Evolutionary conservation across 1,140 invertebrate species (phyloP), one percentile per base, ranked within the genome.

Genomic region (Rhagoletis zephyria): DNA sequence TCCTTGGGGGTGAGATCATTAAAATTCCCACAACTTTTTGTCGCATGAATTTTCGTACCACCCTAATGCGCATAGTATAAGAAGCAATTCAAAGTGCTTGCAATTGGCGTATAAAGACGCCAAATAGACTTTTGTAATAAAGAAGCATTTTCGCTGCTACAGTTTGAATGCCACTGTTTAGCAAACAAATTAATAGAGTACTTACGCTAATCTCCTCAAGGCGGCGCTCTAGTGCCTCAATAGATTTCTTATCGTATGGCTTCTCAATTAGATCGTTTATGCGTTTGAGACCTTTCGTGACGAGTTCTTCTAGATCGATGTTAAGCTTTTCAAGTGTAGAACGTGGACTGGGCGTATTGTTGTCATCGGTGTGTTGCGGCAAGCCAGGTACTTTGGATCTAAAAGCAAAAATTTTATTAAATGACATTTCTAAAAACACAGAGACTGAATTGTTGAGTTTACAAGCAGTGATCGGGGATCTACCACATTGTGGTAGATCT

Each of bases 181-280:
- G 40, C 4, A 59, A 19, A 7, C n/a, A 56, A 9, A 30, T 81
- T 30, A 30, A 16, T 19, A 16, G 12, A 63, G 74, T 60, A 93
- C 92, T 93, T 88, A 93, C 92, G 86, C 90, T 91, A 87, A 93
- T 92, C 74, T 92, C 92, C 86, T 90, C 89, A 87, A 92, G 88
- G 85, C 92, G 90, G 85, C 90, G 91, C 86, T 92, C 90, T 65
- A 93, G 88, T 51, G 93, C 92, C 48, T 86, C 85, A 64, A 89
- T 90, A n/a, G 92, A 91, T 88, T 91, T 90, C 1, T 89, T 87
- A 89, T 93, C 90, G 4, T 93, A 89, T 6, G 91, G 90, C 65
- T 92, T 91, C 48, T 91, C 91, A 42, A 93, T 93, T n/a, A 93
- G 74, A 56, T 92, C 92, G 89, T 92, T 90, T 40, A 93, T 92